Conservation (phyloP, 1,140 invertebrate genomes). For the Meloidogyne hapla region DNA sequence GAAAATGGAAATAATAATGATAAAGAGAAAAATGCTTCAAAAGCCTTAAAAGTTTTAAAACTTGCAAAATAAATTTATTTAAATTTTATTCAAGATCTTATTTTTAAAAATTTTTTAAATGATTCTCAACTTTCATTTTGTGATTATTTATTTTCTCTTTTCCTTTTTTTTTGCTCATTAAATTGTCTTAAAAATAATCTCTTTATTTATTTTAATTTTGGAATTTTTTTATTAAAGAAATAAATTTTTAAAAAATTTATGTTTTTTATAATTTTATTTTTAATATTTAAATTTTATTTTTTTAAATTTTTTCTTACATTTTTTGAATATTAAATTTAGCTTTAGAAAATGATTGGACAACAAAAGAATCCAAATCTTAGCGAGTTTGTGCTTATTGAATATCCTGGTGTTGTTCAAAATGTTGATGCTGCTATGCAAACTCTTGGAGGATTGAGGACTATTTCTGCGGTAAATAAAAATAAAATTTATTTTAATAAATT, state of each 20-base stretch:
- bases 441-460: constrained; percentile 47
- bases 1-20: background rate
- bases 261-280: background rate
- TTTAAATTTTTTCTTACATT: background rate
- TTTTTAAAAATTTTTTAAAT: no score
- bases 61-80: background rate
- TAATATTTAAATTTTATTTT: background rate
- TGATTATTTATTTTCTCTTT: background rate
- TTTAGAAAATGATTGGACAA: background rate
- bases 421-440: constrained; percentile 53
- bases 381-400: constrained; percentile 52
- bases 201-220: no score
- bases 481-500: constrained; percentile 20
- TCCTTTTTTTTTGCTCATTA: background rate
- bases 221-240: background rate
- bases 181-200: no score
- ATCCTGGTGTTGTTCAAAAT: constrained; percentile 58
- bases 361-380: background rate
- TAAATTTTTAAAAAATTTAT: background rate
- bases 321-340: background rate
- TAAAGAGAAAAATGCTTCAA: background rate
- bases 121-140: no score
- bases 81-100: background rate
- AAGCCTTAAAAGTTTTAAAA: no score
- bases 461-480: constrained; percentile 39